Evolutionary conservation across 2,888 invertebrate species (phyloP).

Genomic region (Rugalucina vietnamica): DNA sequence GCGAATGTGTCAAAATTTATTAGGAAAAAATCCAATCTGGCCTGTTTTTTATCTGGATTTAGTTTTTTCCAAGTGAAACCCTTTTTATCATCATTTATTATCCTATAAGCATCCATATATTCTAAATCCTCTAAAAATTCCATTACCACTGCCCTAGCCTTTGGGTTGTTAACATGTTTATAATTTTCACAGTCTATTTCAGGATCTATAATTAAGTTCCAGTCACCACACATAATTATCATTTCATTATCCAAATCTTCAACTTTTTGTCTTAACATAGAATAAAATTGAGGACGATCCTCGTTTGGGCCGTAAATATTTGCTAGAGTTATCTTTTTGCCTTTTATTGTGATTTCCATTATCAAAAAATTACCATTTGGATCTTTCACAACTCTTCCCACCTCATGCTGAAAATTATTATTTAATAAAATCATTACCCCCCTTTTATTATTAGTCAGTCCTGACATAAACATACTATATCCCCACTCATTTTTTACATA

Average conservation of each 20-base stretch:
- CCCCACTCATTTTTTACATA: too few relatives aligned
- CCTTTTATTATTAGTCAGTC: too few relatives aligned
- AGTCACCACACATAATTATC: neutral
- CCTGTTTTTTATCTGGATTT: neutral
- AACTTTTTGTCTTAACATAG: neutral
- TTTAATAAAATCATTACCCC: too few relatives aligned
- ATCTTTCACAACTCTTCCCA: neutral
- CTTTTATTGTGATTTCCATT: neutral
- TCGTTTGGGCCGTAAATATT: neutral
- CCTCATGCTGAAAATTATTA: too few relatives aligned
- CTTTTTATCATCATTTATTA: neutral
- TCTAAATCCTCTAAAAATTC: neutral
- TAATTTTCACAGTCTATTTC: neutral
- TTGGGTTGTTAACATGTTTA: neutral
- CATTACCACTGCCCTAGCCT: neutral
- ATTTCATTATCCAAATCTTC: neutral
- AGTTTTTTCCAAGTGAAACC: neutral
- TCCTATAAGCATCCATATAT: neutral
- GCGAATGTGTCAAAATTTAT: neutral
- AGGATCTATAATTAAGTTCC: neutral
- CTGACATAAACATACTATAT: too few relatives aligned
- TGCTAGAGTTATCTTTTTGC: neutral
- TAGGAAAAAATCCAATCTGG: neutral
- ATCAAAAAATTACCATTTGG: neutral
- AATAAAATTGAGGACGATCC: neutral